Conservation (phyloP, 2,797 vertebrate genomes). For the Catharus ustulatus region DNA sequence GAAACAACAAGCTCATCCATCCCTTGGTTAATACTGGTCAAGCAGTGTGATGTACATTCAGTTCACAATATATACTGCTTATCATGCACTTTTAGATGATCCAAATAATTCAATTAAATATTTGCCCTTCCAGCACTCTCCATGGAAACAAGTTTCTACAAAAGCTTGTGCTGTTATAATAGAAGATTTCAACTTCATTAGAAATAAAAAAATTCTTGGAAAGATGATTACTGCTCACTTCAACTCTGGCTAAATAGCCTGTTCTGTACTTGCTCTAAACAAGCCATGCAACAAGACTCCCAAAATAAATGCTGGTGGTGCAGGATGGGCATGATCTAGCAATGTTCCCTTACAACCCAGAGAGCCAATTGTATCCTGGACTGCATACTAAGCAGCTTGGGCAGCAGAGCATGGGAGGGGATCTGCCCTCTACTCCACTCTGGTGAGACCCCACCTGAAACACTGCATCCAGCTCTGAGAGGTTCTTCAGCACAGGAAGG, state of each 20-base stretch:
- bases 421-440: not conserved
- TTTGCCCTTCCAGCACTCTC: not conserved
- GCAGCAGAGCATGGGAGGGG: not conserved
- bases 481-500: not conserved
- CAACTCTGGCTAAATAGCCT: not conserved
- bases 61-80: not conserved
- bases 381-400: accelerated
- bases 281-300: accelerated
- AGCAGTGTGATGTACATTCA: not conserved
- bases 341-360: not conserved
- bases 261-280: not conserved
- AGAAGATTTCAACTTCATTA: not conserved
- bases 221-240: not conserved
- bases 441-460: not conserved
- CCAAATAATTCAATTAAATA: not conserved
- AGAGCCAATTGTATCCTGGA: not conserved
- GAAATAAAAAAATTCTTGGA: not conserved
- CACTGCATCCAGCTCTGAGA: not conserved
- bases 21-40: not conserved
- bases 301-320: not conserved
- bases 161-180: not conserved
- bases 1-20: not conserved
- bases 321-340: not conserved
- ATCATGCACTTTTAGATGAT: not conserved
- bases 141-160: not conserved